Percentiles rank a stretch among this genome's conserved stretches.
These are phyloP conservation scores for Leucozona laternaria DNA, from an alignment of 2,888 invertebrate genomes.

Conservation along the genomic window DNA sequence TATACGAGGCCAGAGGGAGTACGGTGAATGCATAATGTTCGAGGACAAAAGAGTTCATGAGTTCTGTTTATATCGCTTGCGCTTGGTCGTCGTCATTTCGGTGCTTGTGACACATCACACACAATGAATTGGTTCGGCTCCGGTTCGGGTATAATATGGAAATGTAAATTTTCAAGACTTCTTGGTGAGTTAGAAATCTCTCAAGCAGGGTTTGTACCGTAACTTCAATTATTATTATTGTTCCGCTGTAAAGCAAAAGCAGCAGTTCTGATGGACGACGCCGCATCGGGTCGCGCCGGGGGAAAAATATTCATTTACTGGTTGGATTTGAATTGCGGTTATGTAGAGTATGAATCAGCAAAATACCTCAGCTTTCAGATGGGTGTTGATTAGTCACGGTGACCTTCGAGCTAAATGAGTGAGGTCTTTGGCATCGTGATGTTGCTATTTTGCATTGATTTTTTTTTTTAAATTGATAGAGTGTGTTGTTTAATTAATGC, in stretches of 20 bases:
- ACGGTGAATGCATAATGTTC: conserved; percentile 52
- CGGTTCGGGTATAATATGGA: conserved; percentile 24
- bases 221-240: conserved; percentile 39
- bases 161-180: conserved; percentile 40
- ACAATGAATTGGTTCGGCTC: conserved; percentile 48
- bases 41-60: conserved; percentile 65
- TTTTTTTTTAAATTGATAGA: conserved; percentile 16
- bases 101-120: conserved; percentile 60
- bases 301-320: conserved; percentile 62
- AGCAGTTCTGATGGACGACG: background rate
- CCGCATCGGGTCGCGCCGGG: too few species aligned
- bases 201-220: conserved; percentile 55
- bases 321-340: conserved; percentile 49
- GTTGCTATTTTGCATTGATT: conserved; percentile 9
- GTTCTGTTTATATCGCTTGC: conserved; percentile 16
- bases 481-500: conserved; percentile 16
- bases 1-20: conserved; percentile 25
- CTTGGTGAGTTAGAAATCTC: conserved; percentile 55
- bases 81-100: conserved; percentile 4
- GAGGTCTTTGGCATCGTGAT: conserved; percentile 55
- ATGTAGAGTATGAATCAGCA: conserved; percentile 65
- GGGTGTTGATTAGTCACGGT: conserved; percentile 65
- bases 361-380: conserved; percentile 35
- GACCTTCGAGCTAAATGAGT: conserved; percentile 49
- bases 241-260: conserved; percentile 5